These are phyloP conservation scores for Acrobasis consociella DNA, from an alignment of 2,888 invertebrate species.

Conservation along the genomic window DNA sequence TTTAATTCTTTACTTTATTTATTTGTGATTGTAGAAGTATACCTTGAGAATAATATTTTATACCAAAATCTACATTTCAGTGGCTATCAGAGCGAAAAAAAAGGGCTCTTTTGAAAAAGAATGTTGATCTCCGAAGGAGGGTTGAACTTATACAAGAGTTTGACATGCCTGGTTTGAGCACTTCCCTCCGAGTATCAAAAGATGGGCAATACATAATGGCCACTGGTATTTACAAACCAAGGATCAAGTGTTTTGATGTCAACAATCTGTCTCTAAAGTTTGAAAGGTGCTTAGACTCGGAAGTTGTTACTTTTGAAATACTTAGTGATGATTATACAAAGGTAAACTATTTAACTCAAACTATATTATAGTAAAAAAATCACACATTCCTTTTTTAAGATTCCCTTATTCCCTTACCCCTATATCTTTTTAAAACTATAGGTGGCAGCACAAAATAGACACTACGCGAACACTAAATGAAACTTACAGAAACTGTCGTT, in stretches of 20 bases:
- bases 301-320: slow-evolving; percentile 96
- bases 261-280: slow-evolving; percentile 98
- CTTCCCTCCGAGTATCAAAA: slow-evolving; percentile 90
- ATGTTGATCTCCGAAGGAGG: slow-evolving; percentile 93
- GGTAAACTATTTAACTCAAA: no score
- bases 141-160: slow-evolving; percentile 99
- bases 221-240: slow-evolving; percentile 97
- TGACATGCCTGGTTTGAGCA: slow-evolving; percentile 98
- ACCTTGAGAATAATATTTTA: background rate
- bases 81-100: slow-evolving; percentile 94
- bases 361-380: background rate
- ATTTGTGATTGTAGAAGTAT: no score
- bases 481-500: no score
- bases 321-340: slow-evolving; percentile 98
- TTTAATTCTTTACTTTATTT: no score
- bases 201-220: slow-evolving; percentile 97
- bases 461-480: no score
- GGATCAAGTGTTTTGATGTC: slow-evolving; percentile 98
- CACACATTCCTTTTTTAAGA: no score
- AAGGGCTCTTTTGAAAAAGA: slow-evolving; percentile 91
- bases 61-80: slow-evolving; percentile 61
- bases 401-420: no score
- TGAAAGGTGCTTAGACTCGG: slow-evolving; percentile 98
- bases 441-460: no score
- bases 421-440: no score